Evolutionary conservation across 2,797 vertebrate genomes (phyloP), one percentile per base, ranked within the genome.

Genomic region (Sebastes variabilis): DNA sequence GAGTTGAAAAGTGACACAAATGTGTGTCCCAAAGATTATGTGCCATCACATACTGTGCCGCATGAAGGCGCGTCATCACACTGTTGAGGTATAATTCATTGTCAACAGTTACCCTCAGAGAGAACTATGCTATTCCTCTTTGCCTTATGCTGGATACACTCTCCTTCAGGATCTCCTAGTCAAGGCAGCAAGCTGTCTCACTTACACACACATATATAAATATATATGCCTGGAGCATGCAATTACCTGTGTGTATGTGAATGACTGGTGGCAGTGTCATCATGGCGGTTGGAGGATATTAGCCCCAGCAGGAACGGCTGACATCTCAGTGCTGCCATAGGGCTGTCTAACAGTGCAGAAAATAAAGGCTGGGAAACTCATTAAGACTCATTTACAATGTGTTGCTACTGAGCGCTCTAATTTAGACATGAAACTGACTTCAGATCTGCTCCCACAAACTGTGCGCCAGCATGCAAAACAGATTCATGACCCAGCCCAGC

Each of bases 311-410:
- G 92, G 90, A 90, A 82, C 3, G 69, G 85, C 87, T 91, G 88
- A 84, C 89, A 85, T 89, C 87, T 86, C 82, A 46, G 27, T 58
- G 76, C 86, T 88, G 91, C 92, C 92, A 92, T 77, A 66, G 92
- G 91, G 92, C 85, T 92, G 92, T 91, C 86, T 93, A 95, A 94
- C 93, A 91, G 94, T 93, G 92, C 93, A 94, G 95, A 96, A 96
- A 96, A 96, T 95, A 93, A 92, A 93, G 87, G 90, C 88, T 83
- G 85, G 66, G 92, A 93, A 94, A 93, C 85, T 93, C 92, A 94
- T 93, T 94, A 89, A 84, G 92, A 82, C 89, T 92, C 90, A 90
- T 93, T 91, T 91, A 86, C 87, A 84, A 78, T 83, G 92, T 87
- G 84, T 76, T 77, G 89, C 83, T 84, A 72, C 84, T 77, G 79